Evolutionary conservation across 2,797 vertebrate species (phyloP).

Genomic region (Manis javanica): DNA sequence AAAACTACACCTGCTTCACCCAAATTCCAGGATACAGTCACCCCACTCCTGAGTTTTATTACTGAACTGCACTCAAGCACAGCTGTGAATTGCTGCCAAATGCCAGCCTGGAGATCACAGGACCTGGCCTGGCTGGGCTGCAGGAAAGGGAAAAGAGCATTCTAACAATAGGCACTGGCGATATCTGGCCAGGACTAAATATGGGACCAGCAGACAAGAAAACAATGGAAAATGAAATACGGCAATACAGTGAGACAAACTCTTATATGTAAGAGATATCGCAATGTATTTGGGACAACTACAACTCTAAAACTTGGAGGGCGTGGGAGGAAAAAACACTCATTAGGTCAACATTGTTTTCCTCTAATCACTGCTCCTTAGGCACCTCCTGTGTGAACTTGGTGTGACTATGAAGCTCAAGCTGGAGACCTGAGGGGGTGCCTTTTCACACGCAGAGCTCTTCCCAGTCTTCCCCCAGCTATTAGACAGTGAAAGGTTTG

Average conservation of each 20-base stretch:
- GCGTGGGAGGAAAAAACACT: not conserved
- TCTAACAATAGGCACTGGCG: not conserved
- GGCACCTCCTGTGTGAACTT: not conserved
- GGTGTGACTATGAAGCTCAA: not conserved
- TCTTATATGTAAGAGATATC: not conserved
- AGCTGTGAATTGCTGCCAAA: not conserved
- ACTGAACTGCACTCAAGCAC: not conserved
- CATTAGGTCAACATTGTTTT: not conserved
- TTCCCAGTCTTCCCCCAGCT: not conserved
- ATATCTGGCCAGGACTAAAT: slow-evolving; percentile 18
- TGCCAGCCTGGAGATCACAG: not conserved
- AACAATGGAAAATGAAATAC: not conserved
- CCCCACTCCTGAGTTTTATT: not conserved
- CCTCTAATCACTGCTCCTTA: not conserved
- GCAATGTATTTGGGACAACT: not conserved
- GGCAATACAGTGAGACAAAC: not conserved
- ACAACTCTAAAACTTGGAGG: not conserved
- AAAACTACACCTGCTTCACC: not conserved
- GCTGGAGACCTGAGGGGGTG: not conserved
- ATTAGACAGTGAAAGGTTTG: not conserved
- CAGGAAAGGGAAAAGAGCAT: not conserved
- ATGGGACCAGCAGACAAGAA: not conserved
- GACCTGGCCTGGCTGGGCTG: not conserved
- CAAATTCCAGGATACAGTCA: not conserved
- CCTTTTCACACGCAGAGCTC: not conserved